phyloP scores from a whole-genome alignment of 2,888 invertebrate species.

The Seira sanloemensis region DNA sequence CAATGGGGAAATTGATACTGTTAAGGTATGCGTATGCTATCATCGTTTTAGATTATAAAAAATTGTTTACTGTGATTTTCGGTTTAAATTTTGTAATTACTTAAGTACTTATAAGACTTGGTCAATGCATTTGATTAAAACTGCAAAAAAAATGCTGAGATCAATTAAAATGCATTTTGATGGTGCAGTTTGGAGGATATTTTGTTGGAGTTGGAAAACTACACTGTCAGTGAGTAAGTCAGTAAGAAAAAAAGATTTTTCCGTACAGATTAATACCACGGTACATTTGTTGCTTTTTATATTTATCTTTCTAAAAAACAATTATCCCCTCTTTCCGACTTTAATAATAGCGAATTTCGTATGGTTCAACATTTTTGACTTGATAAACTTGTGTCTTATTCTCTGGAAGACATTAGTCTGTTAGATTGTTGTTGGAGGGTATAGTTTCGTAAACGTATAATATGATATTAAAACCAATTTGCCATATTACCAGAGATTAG shows the following conservation, averaged over 20 bases:
- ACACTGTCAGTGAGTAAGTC: no score
- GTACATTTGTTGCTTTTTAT: conserved; percentile 12
- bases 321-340: no score
- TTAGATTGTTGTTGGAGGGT: neutral
- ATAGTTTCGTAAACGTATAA: conserved; percentile 20
- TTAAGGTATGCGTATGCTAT: neutral
- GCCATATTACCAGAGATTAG: conserved; percentile 50
- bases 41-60: neutral
- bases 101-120: conserved; percentile 61
- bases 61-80: conserved; percentile 51
- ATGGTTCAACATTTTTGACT: conserved; percentile 6
- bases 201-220: conserved; percentile 12
- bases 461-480: conserved; percentile 48
- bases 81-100: conserved; percentile 36
- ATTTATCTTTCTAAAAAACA: neutral
- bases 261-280: conserved; percentile 41
- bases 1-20: neutral
- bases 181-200: conserved; percentile 53
- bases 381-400: conserved; percentile 51
- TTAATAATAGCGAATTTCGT: no score
- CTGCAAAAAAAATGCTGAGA: neutral
- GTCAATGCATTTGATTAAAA: conserved; percentile 59
- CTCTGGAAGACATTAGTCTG: conserved; percentile 37
- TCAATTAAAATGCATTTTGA: conserved; percentile 53
- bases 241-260: conserved; percentile 4